Base-by-base conservation (phyloP, 2,113 vertebrate genomes). In the Sciurus niger region DNA sequence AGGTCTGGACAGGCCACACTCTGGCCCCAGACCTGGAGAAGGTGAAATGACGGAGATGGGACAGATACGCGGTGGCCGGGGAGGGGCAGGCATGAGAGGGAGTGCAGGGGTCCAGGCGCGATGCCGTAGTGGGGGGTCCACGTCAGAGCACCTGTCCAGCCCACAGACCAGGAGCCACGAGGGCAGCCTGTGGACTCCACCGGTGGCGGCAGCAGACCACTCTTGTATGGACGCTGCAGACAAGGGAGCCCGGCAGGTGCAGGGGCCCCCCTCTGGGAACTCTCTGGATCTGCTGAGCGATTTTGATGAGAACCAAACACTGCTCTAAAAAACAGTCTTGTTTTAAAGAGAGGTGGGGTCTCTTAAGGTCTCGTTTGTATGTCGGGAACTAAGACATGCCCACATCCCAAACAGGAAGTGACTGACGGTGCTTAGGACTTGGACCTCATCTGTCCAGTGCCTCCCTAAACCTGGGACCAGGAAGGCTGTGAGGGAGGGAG, bases 211-310 rank as follows among this genome's bases (percentile, higher is more conserved):
- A 22, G 14, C 32, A 43, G 68, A 30, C 70, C 80, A 4, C 25
- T 25, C 25, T 18, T 32, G 60, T 6, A 3, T 43, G 34, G 67
- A 6, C 3, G 4, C 13, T 63, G 48, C 11, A 4, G 5, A 18
- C 55, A 2, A n/a, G 16, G 11, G 24, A 43, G 37, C 37, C 6
- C 2, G 2, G 40, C 2, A 0, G 6, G 0, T 8, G 2, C 5
- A 40, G 6, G 37, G 34, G 1, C 7, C 25, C 18, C 6, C 3
- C 2, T 12, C 10, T 32, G 18, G 53, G 51, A 20, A 20, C 24
- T 18, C 46, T 53, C 25, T 70, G 58, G 32, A 8, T 17, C 80
- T 40, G 18, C 65, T 53, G 30, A 20, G 73, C 14, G 10, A 17
- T 51, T 30, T 72, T 4, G 18, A 73, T 85, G 6, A 40, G 51